phyloP scores from a whole-genome alignment of 2,888 invertebrate genomes.

The Cylloceria caligata region DNA sequence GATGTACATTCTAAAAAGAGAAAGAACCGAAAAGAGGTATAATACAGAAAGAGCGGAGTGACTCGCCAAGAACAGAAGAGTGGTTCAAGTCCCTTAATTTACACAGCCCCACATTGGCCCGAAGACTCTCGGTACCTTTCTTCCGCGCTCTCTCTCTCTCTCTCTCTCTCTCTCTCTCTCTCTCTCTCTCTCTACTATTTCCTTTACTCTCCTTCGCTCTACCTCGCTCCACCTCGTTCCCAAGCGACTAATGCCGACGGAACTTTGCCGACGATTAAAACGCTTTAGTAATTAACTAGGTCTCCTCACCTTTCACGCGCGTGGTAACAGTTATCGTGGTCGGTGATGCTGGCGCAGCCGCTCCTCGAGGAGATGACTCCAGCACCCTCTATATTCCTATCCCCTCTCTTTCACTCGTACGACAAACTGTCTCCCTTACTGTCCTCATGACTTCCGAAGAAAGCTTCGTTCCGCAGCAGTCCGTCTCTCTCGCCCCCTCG shows the following conservation, averaged over 20 bases:
- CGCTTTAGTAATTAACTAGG: slow-evolving; percentile 85
- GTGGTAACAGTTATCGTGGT: slow-evolving; percentile 80
- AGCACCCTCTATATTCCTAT: not conserved
- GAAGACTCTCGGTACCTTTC: slow-evolving; percentile 16
- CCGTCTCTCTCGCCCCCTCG: slow-evolving; percentile 53
- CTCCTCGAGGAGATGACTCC: not conserved
- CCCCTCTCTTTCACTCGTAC: not conserved
- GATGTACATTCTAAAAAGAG: slow-evolving; percentile 39
- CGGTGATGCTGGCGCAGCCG: slow-evolving; percentile 21
- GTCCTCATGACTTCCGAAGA: slow-evolving; percentile 48
- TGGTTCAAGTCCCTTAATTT: slow-evolving; percentile 79
- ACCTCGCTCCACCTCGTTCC: slow-evolving; percentile 62
- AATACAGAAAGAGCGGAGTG: slow-evolving; percentile 44
- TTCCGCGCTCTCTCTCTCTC: slow-evolving; percentile 36
- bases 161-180: slow-evolving; percentile 1
- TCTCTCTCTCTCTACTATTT: not conserved
- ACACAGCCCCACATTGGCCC: slow-evolving; percentile 80
- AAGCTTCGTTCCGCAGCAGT: slow-evolving; percentile 51
- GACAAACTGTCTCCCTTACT: slow-evolving; percentile 13
- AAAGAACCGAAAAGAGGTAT: slow-evolving; percentile 39
- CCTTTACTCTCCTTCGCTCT: not conserved
- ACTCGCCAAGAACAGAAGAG: slow-evolving; percentile 49
- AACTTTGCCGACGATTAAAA: slow-evolving; percentile 85
- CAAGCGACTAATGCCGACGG: slow-evolving; percentile 77
- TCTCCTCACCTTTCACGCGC: slow-evolving; percentile 81